These are phyloP conservation scores for Gambelia wislizenii DNA, from an alignment of 2,797 vertebrate species.

Conservation along the genomic window DNA sequence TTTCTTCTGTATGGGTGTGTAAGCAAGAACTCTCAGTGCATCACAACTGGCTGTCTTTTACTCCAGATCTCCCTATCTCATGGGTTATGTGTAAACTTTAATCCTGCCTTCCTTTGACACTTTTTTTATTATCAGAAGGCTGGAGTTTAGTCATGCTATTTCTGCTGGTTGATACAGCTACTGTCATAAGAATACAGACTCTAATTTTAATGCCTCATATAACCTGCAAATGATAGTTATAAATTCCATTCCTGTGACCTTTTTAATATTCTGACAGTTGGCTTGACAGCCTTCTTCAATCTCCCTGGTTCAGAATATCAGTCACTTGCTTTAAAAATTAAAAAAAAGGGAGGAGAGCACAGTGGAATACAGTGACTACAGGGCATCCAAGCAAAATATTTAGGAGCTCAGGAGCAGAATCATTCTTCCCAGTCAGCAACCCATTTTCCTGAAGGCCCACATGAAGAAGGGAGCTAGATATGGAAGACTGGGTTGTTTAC, in stretches of 20 bases:
- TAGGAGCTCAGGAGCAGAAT: neutral
- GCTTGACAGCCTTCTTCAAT: constrained; percentile 46
- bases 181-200: constrained; percentile 21
- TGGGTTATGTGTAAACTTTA: neutral
- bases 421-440: neutral
- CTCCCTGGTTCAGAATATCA: constrained; percentile 37
- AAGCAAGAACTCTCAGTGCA: neutral
- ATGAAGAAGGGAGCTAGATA: neutral
- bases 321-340: constrained; percentile 24
- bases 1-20: too few species aligned
- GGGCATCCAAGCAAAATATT: constrained; percentile 16
- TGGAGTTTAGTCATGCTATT: constrained; percentile 3
- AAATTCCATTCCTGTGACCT: constrained; percentile 45
- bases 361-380: neutral
- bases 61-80: neutral
- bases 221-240: constrained; percentile 36
- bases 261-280: constrained; percentile 52
- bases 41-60: neutral
- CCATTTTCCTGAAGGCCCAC: neutral
- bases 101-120: neutral
- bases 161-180: constrained; percentile 20
- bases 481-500: neutral
- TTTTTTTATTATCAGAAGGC: constrained; percentile 10
- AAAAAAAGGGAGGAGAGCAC: neutral
- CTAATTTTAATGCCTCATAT: constrained; percentile 32